Percentiles rank a stretch among this genome's conserved stretches.
phyloP scores from a whole-genome alignment of 1,140 invertebrate species.

The Thereuonema tuberculata region DNA sequence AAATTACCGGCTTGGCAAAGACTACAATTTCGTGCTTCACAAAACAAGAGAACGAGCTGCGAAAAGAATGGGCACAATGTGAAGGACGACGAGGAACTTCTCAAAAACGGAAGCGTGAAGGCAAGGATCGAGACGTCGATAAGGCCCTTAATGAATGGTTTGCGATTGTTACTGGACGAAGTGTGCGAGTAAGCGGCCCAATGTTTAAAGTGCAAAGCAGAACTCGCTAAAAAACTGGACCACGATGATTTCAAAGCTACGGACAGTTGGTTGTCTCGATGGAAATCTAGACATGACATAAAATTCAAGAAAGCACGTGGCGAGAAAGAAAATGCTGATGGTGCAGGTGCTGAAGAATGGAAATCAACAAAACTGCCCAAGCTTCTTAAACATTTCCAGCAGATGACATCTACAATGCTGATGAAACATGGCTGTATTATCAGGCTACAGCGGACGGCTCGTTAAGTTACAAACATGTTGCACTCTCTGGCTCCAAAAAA shows the following conservation, averaged over 20 bases:
- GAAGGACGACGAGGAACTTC: not conserved
- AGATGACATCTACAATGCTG: conserved; percentile 14
- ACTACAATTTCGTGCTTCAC: conserved; percentile 6
- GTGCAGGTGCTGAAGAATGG: conserved; percentile 9
- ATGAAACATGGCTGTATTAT: conserved; percentile 9
- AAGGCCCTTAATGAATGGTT: conserved; percentile 15
- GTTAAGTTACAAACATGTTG: not conserved
- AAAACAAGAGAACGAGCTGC: conserved; percentile 5
- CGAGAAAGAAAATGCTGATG: conserved; percentile 1
- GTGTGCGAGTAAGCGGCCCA: conserved; percentile 9
- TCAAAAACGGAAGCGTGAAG: conserved; percentile 11
- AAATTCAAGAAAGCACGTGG: conserved; percentile 14
- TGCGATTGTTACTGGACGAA: not conserved
- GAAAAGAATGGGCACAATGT: conserved; percentile 3
- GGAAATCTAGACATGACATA: conserved; percentile 14
- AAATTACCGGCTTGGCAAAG: conserved; percentile 11
- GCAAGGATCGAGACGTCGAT: conserved; percentile 12
- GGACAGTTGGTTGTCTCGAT: conserved; percentile 21
- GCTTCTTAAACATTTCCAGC: conserved; percentile 4
- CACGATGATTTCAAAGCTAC: conserved; percentile 23
- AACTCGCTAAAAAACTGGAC: conserved; percentile 16
- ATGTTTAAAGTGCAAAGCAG: conserved; percentile 17
- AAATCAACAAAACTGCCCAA: conserved; percentile 1
- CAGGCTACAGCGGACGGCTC: conserved; percentile 4
- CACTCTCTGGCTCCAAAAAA: not conserved